phyloP scores from a whole-genome alignment of 2,888 invertebrate species.

The Tineola bisselliella region DNA sequence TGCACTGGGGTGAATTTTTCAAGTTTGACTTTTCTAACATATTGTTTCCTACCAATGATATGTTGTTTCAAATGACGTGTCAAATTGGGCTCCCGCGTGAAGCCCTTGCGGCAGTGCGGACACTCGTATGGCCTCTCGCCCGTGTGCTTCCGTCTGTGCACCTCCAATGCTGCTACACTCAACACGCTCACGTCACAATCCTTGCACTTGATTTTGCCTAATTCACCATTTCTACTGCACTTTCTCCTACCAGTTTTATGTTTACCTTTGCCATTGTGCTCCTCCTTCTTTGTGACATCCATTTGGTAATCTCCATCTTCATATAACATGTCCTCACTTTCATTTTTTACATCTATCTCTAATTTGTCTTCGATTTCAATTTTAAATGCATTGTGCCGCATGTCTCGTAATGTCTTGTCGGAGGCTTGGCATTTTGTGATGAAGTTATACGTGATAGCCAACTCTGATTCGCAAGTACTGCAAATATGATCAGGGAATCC shows the following conservation, averaged over 20 bases:
- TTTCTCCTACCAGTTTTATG: conserved; percentile 21
- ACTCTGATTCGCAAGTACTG: conserved; percentile 35
- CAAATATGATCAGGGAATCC: conserved; percentile 47
- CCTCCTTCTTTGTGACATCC: neutral
- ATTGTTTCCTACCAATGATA: neutral
- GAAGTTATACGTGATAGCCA: conserved; percentile 39
- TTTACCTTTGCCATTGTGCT: neutral
- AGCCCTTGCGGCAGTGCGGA: conserved; percentile 34
- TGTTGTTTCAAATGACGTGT: neutral
- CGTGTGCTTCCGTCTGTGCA: conserved; percentile 50
- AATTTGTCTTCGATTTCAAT: conserved; percentile 10
- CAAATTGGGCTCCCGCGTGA: neutral
- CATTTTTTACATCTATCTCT: conserved; percentile 21
- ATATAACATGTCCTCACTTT: conserved; percentile 14
- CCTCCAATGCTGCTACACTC: conserved; percentile 43
- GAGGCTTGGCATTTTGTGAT: conserved; percentile 44
- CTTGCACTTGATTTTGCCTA: neutral
- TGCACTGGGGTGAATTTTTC: conserved; percentile 29
- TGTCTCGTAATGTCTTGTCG: conserved; percentile 35
- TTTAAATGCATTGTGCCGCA: neutral
- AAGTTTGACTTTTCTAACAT: neutral
- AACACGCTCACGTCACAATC: conserved; percentile 35
- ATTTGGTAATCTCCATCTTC: neutral
- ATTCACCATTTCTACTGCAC: neutral
- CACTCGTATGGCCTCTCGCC: conserved; percentile 52